Conservation (phyloP, 2,888 invertebrate genomes). For the Rhorus exstirpatorius region DNA sequence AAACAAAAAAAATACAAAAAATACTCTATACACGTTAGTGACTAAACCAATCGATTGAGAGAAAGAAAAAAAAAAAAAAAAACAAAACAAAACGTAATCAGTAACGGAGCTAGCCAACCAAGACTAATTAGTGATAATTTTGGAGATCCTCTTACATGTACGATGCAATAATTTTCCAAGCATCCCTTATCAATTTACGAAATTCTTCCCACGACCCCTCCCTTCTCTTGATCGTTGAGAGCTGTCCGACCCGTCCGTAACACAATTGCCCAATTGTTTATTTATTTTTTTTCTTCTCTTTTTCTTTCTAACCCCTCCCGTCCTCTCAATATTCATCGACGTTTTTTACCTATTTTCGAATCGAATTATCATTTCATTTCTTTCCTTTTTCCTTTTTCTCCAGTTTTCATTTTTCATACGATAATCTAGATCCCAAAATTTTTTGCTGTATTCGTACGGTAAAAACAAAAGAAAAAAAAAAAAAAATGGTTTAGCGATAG, state of each 20-base stretch:
- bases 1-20: too few relatives aligned
- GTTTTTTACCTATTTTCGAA: conserved; percentile 33
- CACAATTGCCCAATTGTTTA: conserved; percentile 22
- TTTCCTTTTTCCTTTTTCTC: conserved; percentile 2
- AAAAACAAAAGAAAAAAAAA: conserved; percentile 30
- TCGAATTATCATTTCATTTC: conserved; percentile 10
- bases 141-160: conserved; percentile 67
- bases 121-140: conserved; percentile 69
- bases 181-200: conserved; percentile 64
- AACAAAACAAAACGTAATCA: conserved; percentile 28
- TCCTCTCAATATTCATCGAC: background rate
- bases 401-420: conserved; percentile 17
- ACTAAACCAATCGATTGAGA: too few relatives aligned
- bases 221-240: conserved; percentile 29
- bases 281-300: too few relatives aligned
- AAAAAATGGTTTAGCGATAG: conserved; percentile 39
- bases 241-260: conserved; percentile 66
- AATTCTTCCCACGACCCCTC: conserved; percentile 68
- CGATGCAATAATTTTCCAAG: conserved; percentile 66
- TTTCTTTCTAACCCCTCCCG: background rate
- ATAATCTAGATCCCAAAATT: conserved; percentile 55
- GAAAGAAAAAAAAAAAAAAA: background rate
- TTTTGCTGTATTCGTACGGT: conserved; percentile 57
- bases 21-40: too few relatives aligned
- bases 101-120: conserved; percentile 61